Evolutionary conservation across 2,113 vertebrate species (phyloP), one percentile per base, ranked within the genome.

Genomic region (Protobothrops flavoviridis): DNA sequence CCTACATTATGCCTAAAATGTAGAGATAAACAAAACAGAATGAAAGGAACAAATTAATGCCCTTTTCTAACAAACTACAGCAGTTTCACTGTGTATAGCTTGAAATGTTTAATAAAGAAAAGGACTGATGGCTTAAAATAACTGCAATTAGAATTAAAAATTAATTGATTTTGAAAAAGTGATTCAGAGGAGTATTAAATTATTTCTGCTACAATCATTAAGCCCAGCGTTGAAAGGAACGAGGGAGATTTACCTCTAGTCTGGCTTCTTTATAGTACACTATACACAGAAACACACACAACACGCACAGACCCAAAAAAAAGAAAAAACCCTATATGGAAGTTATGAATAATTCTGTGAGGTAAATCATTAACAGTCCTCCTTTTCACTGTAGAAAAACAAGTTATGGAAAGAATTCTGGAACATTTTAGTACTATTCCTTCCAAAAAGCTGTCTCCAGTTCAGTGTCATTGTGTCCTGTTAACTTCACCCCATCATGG

Each of bases 161-260:
- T 95, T 97, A 97, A 97, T 96, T 97, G 95, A 97, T 97, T 96
- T 96, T 94, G 53, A 96, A 96, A 97, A 97, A 97, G 96, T 91
- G 90, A 97, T 96, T 97, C 95, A 97, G 96, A 97, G 88, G 95
- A 97, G 96, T 97, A 96, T 97, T 97, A 97, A 97, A 97, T 96
- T 50, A 94, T 96, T 96, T 97, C 93, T 93, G 95, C 91, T 94
- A 96, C 91, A 97, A 96, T 90, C 93, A 96, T 97, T 97, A 97
- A 93, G 88, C 53, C 95, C 93, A 88, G 91, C 95, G 92, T 96
- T 45, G 45, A 61, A 96, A 96, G 95, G 94, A 97, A 95, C 85
- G 93, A 92, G 92, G 94, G 93, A 94, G 7, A 26, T 91, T 92
- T 95, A 64, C 91, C 91, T 95, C 85, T 93, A 92, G 93, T 93